phyloP scores from a whole-genome alignment of 2,797 vertebrate genomes.

The Sebastes goodei region DNA sequence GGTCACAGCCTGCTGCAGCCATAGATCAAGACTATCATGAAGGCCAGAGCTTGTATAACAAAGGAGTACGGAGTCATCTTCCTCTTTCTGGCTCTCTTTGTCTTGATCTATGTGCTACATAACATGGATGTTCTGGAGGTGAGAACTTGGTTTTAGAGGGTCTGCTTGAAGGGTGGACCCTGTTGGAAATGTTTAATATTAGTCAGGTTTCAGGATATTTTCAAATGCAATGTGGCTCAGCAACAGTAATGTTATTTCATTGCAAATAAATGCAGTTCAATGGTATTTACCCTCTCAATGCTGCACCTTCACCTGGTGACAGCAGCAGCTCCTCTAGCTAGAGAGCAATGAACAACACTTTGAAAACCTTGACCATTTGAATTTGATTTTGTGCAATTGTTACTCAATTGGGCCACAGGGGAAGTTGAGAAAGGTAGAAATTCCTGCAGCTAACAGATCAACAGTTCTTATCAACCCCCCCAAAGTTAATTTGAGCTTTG shows the following conservation, averaged over 20 bases:
- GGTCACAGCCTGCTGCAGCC: background rate
- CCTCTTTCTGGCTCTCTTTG: background rate
- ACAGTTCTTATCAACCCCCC: too few relatives aligned
- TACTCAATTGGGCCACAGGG: too few relatives aligned
- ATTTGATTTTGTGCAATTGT: too few relatives aligned
- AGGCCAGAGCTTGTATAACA: background rate
- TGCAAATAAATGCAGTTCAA: background rate
- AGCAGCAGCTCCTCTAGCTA: background rate
- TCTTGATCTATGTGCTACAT: background rate
- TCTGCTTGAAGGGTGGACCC: too few relatives aligned
- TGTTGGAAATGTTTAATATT: background rate
- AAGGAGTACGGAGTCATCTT: background rate
- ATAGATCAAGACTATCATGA: background rate
- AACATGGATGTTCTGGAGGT: background rate
- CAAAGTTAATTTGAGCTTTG: too few relatives aligned
- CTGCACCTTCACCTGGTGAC: background rate
- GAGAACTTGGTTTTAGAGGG: background rate
- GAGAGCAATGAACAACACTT: background rate
- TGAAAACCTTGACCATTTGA: too few relatives aligned
- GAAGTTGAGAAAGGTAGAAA: too few relatives aligned
- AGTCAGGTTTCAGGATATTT: too few relatives aligned
- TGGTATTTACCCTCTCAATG: background rate
- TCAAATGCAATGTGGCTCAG: too few relatives aligned
- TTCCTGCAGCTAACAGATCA: too few relatives aligned
- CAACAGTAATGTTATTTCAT: background rate